Evolutionary conservation across 2,888 invertebrate species (phyloP), one percentile per base, ranked within the genome.

Genomic region (Alsophila aescularia): DNA sequence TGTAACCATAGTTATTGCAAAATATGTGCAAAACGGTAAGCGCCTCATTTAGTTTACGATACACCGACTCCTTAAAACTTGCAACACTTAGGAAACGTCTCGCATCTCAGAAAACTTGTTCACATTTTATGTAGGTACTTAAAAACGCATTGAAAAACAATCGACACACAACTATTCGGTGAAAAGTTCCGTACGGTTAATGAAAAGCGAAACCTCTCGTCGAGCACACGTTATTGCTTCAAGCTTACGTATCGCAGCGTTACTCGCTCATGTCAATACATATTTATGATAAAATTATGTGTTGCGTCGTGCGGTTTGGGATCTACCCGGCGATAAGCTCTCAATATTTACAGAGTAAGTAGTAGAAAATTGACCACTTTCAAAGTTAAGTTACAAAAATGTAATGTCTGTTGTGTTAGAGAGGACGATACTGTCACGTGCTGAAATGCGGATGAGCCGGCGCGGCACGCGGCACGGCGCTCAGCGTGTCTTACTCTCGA

Each of bases 351-450:
- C 90, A 90, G 81, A 87, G 81, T n/a, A n/a, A n/a, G n/a, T 86
- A 87, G 85, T 90, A 90, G 85, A 89, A 89, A 90, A 91, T 90
- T 90, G 86, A 90, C 88, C 87, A 87, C 85, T 86, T 88, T 83
- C 85, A 87, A 85, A 85, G 82, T 83, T 85, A 85, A 84, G 85
- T 83, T 88, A 90, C 85, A 90, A 90, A 77, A 89, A 81, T 77
- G 83, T 70, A 77, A 84, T 83, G 82, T 83, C 83, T 81, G 83
- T 86, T 85, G 85, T 87, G 85, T 86, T 89, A 85, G 82, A 86
- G 82, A 82, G 85, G 82, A 81, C 82, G 81, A 82, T 81, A 81
- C 77, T 80, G 85, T 80, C 73, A 68, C 76, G 72, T 72, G 43
- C 44, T 24, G 35, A 35, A 10, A 27, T 32, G 39, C 21, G 40